A percentile compares a stretch with the other conserved stretches of the same genome.
Evolutionary conservation across 2,888 invertebrate genomes (phyloP).

Genomic region (Theretra japonica): DNA sequence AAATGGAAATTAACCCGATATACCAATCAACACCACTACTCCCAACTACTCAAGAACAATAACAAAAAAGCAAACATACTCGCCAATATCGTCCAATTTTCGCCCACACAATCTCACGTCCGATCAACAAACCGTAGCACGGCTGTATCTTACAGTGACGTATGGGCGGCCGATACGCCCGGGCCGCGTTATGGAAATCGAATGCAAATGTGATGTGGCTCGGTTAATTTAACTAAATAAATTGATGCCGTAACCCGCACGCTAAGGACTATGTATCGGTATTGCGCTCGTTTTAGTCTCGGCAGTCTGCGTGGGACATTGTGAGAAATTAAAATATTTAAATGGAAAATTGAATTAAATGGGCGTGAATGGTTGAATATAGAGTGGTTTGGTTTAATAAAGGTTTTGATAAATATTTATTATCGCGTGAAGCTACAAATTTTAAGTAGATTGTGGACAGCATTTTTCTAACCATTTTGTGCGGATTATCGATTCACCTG

Average conservation of each 20-base stretch:
- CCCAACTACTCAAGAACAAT: neutral
- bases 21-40: neutral
- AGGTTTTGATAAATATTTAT: neutral
- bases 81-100: conserved; percentile 51
- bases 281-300: conserved; percentile 64
- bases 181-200: conserved; percentile 79
- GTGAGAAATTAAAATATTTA: conserved; percentile 23
- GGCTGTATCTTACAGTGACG: conserved; percentile 75
- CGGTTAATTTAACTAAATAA: conserved; percentile 83
- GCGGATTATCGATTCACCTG: no score
- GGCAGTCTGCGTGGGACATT: conserved; percentile 43
- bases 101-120: conserved; percentile 57
- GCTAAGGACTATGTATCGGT: conserved; percentile 67
- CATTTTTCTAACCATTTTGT: no score
- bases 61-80: conserved; percentile 30
- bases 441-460: no score
- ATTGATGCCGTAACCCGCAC: conserved; percentile 70
- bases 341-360: conserved; percentile 18
- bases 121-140: conserved; percentile 60
- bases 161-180: conserved; percentile 77
- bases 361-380: conserved; percentile 3
- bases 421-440: neutral
- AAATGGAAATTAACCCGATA: no score
- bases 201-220: conserved; percentile 80
- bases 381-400: neutral